Evolutionary conservation across 1,140 invertebrate species (phyloP).

Genomic region (Neodiprion lecontei): DNA sequence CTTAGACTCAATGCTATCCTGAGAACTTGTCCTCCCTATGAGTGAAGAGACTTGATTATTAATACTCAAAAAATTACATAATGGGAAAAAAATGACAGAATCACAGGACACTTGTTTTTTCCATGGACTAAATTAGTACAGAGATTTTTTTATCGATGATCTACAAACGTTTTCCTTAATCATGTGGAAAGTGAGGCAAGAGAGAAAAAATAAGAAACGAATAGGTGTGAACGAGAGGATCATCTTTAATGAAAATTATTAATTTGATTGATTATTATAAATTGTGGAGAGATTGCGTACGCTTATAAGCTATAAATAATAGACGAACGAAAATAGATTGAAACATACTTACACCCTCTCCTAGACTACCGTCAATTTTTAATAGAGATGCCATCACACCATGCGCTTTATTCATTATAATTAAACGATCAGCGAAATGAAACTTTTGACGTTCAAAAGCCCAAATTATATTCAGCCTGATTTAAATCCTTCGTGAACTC

Average conservation of each 20-base stretch:
- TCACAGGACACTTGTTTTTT: too few relatives aligned
- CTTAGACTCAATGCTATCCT: slow-evolving; percentile 81
- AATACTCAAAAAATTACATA: not conserved
- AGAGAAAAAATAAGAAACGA: slow-evolving; percentile 11
- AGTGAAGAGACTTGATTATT: not conserved
- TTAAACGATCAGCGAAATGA: not conserved
- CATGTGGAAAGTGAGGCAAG: too few relatives aligned
- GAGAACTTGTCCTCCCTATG: slow-evolving; percentile 87
- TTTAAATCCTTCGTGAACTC: not conserved
- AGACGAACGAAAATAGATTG: slow-evolving; percentile 15
- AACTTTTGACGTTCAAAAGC: too few relatives aligned
- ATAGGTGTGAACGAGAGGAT: not conserved
- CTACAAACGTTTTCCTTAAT: too few relatives aligned
- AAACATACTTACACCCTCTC: slow-evolving; percentile 67
- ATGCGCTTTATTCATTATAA: slow-evolving; percentile 1
- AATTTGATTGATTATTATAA: not conserved
- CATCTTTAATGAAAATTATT: not conserved
- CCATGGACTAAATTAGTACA: too few relatives aligned
- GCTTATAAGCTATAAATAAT: slow-evolving; percentile 8
- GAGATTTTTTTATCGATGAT: too few relatives aligned
- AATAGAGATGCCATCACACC: slow-evolving; percentile 44
- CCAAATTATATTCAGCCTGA: too few relatives aligned
- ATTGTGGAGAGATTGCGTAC: not conserved
- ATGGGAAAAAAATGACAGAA: too few relatives aligned
- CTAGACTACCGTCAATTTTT: slow-evolving; percentile 70